Conservation (phyloP, 2,888 invertebrate genomes). For the Aquatica leii region DNA sequence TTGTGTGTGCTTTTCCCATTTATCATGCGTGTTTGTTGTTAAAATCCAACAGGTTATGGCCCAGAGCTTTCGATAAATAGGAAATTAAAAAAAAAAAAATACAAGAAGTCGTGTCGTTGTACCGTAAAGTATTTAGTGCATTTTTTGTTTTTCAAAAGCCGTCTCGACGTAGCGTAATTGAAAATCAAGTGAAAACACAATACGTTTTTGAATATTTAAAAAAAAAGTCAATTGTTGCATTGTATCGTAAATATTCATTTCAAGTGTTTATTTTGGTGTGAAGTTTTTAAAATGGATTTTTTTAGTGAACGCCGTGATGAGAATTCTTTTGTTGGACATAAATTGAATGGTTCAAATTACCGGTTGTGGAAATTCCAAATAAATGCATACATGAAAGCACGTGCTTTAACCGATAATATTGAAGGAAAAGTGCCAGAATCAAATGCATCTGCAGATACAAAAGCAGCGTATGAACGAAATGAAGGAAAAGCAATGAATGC, state of each 20-base stretch:
- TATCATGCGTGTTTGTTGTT: too few relatives aligned
- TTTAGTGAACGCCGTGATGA: neutral
- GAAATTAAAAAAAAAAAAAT: too few relatives aligned
- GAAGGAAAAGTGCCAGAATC: neutral
- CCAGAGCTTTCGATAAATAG: neutral
- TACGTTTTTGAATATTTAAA: neutral
- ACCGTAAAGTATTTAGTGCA: neutral
- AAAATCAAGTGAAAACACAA: neutral
- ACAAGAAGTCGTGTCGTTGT: neutral
- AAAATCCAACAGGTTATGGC: too few relatives aligned
- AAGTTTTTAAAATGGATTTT: neutral
- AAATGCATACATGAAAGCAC: slow-evolving; percentile 4
- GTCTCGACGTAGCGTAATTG: slow-evolving; percentile 2
- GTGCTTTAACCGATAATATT: neutral
- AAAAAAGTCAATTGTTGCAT: too few relatives aligned
- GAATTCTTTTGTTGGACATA: neutral
- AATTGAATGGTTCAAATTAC: slow-evolving; percentile 1
- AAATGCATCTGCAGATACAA: neutral
- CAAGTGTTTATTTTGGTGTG: neutral
- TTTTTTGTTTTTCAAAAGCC: neutral
- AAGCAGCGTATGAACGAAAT: neutral
- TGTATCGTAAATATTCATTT: neutral
- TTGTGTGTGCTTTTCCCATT: too few relatives aligned
- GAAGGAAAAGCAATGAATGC: neutral
- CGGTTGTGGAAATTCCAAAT: slow-evolving; percentile 4